Base-by-base conservation (phyloP, 53 echinoderm and acorn worm species). In the Stichopus horrens region DNA sequence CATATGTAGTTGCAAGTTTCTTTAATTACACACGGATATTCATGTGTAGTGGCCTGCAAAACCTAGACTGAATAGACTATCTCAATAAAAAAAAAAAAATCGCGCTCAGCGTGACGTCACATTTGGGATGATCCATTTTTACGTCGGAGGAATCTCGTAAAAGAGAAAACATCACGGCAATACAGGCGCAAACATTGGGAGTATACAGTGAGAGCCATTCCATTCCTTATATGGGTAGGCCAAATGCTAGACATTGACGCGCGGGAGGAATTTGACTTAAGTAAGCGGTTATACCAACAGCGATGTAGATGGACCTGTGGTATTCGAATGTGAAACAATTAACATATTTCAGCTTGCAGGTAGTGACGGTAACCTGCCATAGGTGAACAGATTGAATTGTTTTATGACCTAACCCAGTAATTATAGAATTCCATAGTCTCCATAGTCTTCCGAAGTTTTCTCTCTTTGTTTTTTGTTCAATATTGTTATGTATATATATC, bases 221-320 rank as follows among this genome's bases (percentile, higher is more conserved):
- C 84, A 83, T 83, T 83, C 84, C 84, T 83, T 83, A 83, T 83
- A 83, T 83, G 66, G 84, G 84, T 59, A 22, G 84, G 22, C 21
- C 76, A 76, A 76, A 63, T 16, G 63, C 63, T 63, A 63, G 63
- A 63, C 63, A 63, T 4, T 13, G 11, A 63, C 37, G 79, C 18
- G 79, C 54, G 16, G 52, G 37, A 54, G 79, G 79, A 79, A 79
- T 79, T 79, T 75, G 37, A 14, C 19, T 18, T 16, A 5, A 16
- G 63, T 10, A 63, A 10, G 63, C 63, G 63, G 16, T 37, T 63
- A 63, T 7, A 13, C 63, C 16, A 63, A 0, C 63, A 16, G 63
- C 63, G 63, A 37, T 37, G 37, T 37, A 37, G 63, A 37, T 16
- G 63, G 63, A 63, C 7, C 63, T 63, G 63, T 63, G 63, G 16